Evolutionary conservation across 1,140 invertebrate genomes (phyloP).

Genomic region (Tetramorium simillimum): DNA sequence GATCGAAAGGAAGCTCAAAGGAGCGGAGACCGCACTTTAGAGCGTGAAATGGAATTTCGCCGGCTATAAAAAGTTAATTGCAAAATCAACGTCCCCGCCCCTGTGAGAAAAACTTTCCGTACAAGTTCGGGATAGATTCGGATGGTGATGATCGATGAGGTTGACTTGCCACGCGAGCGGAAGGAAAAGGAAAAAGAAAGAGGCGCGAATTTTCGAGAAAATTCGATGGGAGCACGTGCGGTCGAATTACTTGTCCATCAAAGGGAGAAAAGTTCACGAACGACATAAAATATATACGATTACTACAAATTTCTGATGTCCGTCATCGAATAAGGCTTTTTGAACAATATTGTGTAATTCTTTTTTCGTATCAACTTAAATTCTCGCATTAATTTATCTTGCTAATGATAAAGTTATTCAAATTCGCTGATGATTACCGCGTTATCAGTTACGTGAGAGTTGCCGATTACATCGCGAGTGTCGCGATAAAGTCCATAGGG

Average conservation of each 20-base stretch:
- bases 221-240: constrained; percentile 46
- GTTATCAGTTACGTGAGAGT: constrained; percentile 1
- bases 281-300: neutral
- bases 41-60: constrained; percentile 47
- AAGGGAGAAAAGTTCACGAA: neutral
- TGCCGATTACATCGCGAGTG: constrained; percentile 7
- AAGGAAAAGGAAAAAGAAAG: neutral
- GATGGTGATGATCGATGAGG: constrained; percentile 62
- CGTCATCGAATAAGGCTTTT: neutral
- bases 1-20: neutral
- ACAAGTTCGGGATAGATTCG: constrained; percentile 57
- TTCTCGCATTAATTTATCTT: neutral
- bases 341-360: constrained; percentile 1
- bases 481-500: neutral
- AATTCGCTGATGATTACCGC: neutral
- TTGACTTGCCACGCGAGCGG: constrained; percentile 6
- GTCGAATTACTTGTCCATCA: constrained; percentile 5
- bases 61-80: constrained; percentile 62
- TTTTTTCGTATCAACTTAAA: neutral
- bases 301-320: neutral
- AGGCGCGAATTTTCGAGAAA: constrained; percentile 10
- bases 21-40: neutral
- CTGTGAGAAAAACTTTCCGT: constrained; percentile 1
- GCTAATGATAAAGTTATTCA: neutral
- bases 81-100: constrained; percentile 45